Evolutionary conservation across 2,888 invertebrate genomes (phyloP), one percentile per base, ranked within the genome.

Genomic region (Mechanitis mazaeus): DNA sequence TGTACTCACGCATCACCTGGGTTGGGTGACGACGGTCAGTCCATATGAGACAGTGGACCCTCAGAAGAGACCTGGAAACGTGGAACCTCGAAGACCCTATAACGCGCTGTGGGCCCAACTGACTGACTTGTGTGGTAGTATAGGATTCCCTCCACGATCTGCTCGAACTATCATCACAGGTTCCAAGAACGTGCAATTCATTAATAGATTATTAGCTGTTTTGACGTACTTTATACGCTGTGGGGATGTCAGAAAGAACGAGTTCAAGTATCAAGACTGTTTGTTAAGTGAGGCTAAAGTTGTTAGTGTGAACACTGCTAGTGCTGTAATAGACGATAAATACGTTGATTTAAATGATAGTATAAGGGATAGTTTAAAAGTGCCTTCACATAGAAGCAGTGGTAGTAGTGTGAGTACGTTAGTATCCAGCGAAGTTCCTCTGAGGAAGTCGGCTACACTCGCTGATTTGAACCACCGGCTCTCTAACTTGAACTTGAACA

Each of bases 41-140:
- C 90, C 91, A 0, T 90, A 89, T 72, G 90, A 87, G 62, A 78
- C 79, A 62, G 70, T 82, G 53, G 83, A 83, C 59, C 75, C 77
- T 12, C 74, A 74, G n/a, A 68, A 73, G 45, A 60, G 68, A 11
- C 63, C 71, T 20, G 45, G 54, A 11, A 2, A 60, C 1, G 20
- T 56, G 0, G 71, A 74, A 3, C 53, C 71, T 0, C 68, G 65
- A 20, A 75, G 76, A 1, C 95, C 96, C 0, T 97, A 96, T 82
- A 97, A 97, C 85, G 96, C 96, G 0, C 83, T 97, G 0, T 97
- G 97, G 97, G 96, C 96, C 0, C 97, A 98, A 75, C 91, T 97
- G 66, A 93, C 94, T 45, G 97, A 97, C 78, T 87, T 97, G 35
- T 95, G 94, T 77, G 97, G 96, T n/a, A 95, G 94, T 58, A 92